phyloP scores from a whole-genome alignment of 2,113 vertebrate species.

The Daubentonia madagascariensis region DNA sequence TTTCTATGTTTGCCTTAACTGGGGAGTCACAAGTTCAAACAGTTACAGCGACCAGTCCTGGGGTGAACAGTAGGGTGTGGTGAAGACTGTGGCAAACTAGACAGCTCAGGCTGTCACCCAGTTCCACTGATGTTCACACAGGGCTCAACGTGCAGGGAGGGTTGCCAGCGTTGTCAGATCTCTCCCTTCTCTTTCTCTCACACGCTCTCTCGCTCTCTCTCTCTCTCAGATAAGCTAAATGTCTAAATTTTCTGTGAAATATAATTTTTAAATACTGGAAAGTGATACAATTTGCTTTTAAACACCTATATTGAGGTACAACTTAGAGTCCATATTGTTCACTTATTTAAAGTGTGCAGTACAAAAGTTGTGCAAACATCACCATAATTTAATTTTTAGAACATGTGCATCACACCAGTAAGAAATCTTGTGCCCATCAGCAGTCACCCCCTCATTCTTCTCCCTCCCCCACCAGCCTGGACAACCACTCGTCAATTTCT shows the following conservation, averaged over 20 bases:
- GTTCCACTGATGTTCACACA: background rate
- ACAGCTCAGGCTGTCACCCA: too few species aligned
- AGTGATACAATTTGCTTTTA: background rate
- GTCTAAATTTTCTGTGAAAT: background rate
- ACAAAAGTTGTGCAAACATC: background rate
- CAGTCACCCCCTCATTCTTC: background rate
- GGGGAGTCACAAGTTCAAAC: background rate
- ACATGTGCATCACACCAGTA: background rate
- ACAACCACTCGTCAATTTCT: background rate
- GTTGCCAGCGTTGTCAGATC: background rate
- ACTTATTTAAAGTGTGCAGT: background rate
- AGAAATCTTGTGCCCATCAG: background rate
- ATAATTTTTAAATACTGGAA: background rate
- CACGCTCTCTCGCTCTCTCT: background rate
- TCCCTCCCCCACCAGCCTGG: too few species aligned
- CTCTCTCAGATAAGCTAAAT: background rate
- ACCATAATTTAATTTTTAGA: background rate
- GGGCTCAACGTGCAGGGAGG: background rate
- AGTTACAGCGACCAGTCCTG: background rate
- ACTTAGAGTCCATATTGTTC: background rate
- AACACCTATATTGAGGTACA: background rate
- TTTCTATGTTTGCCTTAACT: background rate
- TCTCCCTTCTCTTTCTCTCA: background rate
- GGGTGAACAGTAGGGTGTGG: background rate
- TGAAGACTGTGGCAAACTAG: background rate